These are phyloP conservation scores for Chrysolina oricalcia DNA, from an alignment of 2,888 invertebrate species.

Conservation along the genomic window DNA sequence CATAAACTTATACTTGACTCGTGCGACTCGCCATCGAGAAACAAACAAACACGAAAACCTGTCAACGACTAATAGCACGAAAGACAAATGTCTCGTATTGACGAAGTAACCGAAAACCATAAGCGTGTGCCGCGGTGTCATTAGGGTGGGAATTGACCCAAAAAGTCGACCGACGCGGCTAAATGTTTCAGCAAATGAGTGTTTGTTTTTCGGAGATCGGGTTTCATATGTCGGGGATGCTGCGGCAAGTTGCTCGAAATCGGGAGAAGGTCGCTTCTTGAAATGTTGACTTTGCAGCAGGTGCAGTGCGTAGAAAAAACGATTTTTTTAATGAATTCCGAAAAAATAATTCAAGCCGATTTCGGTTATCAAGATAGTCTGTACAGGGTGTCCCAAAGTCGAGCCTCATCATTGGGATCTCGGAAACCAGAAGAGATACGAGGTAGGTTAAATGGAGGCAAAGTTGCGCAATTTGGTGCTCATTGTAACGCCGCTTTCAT, in stretches of 20 bases:
- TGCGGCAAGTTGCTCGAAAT: neutral
- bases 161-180: constrained; percentile 50
- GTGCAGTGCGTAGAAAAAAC: neutral
- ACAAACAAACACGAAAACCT: constrained; percentile 66
- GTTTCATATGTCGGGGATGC: constrained; percentile 37
- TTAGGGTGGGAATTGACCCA: constrained; percentile 68
- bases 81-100: constrained; percentile 69
- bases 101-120: constrained; percentile 67
- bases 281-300: neutral
- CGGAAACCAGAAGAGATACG: too few species aligned
- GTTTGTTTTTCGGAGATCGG: constrained; percentile 48
- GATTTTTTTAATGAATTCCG: too few species aligned
- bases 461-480: too few species aligned
- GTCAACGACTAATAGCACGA: constrained; percentile 66
- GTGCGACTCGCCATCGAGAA: constrained; percentile 53
- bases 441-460: too few species aligned
- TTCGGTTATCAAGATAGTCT: too few species aligned
- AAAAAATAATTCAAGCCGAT: too few species aligned
- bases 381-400: too few species aligned
- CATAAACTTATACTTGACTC: constrained; percentile 53
- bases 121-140: constrained; percentile 57
- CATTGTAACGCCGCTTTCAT: too few species aligned
- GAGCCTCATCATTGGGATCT: too few species aligned
- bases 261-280: neutral
- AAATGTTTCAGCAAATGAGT: constrained; percentile 29